phyloP scores from a whole-genome alignment of 2,113 vertebrate genomes.

The Scopus umbretta region DNA sequence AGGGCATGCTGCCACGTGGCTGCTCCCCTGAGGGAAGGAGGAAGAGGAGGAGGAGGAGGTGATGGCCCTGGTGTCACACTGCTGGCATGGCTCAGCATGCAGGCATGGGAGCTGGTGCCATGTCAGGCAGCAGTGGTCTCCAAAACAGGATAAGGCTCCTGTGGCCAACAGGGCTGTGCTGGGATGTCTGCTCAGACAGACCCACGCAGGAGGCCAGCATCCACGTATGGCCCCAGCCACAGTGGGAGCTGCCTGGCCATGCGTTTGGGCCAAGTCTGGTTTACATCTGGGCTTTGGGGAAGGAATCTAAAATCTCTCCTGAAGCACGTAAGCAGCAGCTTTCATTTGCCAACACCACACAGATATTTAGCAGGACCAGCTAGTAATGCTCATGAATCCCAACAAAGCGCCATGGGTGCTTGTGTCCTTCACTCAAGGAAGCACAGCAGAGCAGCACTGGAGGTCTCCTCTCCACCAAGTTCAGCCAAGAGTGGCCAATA shows the following conservation, averaged over 20 bases:
- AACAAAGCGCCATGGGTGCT: not conserved
- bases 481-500: not conserved
- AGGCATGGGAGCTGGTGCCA: not conserved
- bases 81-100: not conserved
- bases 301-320: not conserved
- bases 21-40: not conserved
- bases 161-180: not conserved
- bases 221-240: rapidly evolving
- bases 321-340: not conserved
- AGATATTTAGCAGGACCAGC: not conserved
- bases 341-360: not conserved
- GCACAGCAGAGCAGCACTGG: not conserved
- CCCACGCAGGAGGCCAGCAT: not conserved
- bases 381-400: not conserved
- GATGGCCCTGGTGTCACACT: not conserved
- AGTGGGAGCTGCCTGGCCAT: not conserved
- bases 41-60: not conserved
- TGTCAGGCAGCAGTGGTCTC: not conserved
- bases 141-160: not conserved
- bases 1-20: rapidly evolving
- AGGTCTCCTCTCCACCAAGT: not conserved
- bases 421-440: not conserved
- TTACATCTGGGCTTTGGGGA: not conserved
- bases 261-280: not conserved
- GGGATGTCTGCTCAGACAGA: not conserved